phyloP scores from a whole-genome alignment of 2,888 invertebrate genomes.

The Phyllotreta cruciferae region DNA sequence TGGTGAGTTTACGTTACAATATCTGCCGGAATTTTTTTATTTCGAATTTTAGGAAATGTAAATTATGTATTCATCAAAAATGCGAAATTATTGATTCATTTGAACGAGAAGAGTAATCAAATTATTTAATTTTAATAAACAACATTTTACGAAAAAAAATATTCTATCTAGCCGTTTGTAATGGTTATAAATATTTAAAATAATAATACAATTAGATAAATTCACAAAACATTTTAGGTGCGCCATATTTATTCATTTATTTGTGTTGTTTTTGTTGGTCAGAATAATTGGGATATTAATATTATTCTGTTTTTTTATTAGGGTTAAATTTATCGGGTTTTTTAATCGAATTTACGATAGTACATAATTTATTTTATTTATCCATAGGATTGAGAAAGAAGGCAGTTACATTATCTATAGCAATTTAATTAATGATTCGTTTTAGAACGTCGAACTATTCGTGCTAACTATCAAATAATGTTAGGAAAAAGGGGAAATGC shows the following conservation, averaged over 20 bases:
- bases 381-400: background rate
- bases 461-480: constrained; percentile 58
- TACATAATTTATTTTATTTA: background rate
- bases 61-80: background rate
- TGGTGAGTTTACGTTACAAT: background rate
- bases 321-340: constrained; percentile 3
- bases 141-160: too few relatives aligned
- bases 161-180: too few relatives aligned
- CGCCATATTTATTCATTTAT: too few relatives aligned
- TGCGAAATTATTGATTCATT: background rate
- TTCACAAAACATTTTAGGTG: too few relatives aligned
- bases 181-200: too few relatives aligned
- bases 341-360: constrained; percentile 3
- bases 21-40: background rate
- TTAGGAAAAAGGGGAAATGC: constrained; percentile 54
- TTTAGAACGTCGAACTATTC: constrained; percentile 57
- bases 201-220: too few relatives aligned
- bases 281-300: background rate
- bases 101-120: background rate
- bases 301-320: background rate
- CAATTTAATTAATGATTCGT: constrained; percentile 24
- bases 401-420: background rate
- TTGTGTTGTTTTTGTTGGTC: background rate
- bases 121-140: too few relatives aligned
- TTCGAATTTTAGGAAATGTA: constrained; percentile 19